A percentile compares a stretch with the other conserved stretches of the same genome.
phyloP scores from a whole-genome alignment of 2,113 vertebrate species.

The Eublepharis macularius region DNA sequence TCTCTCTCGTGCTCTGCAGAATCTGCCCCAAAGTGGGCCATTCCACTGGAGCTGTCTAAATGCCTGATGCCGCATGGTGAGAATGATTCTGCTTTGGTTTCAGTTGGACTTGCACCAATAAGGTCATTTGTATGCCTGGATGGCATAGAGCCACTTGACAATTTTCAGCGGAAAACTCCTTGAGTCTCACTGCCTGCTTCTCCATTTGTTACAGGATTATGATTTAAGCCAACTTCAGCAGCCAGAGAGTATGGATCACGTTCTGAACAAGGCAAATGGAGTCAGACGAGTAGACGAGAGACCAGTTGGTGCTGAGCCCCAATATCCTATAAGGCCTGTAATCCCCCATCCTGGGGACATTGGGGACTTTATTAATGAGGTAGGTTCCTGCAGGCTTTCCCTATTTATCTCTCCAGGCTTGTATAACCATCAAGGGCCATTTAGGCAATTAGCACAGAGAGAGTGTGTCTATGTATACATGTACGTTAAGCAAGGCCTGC shows the following conservation, averaged over 20 bases:
- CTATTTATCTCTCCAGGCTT: constrained; percentile 3
- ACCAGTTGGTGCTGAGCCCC: constrained; percentile 92
- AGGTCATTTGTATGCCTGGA: not conserved
- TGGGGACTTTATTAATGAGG: constrained; percentile 97
- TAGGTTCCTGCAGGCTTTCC: constrained; percentile 56
- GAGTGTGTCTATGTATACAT: not conserved
- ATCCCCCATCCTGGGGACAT: constrained; percentile 96
- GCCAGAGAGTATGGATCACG: constrained; percentile 93
- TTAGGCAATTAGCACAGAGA: not conserved
- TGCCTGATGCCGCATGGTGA: rapidly evolving
- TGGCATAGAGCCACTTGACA: not conserved
- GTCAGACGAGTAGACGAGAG: constrained; percentile 94
- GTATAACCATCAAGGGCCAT: constrained; percentile 3
- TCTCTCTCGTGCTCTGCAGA: no score
- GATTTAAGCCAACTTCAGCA: constrained; percentile 98
- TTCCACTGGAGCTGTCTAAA: not conserved
- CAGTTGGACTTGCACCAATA: constrained; percentile 17
- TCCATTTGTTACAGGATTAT: constrained; percentile 85
- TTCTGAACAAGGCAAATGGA: constrained; percentile 89
- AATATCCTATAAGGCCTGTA: constrained; percentile 92
- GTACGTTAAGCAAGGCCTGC: not conserved
- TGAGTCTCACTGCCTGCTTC: constrained; percentile 20
- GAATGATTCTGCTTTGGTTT: not conserved
- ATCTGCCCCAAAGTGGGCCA: no score
- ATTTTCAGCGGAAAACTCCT: constrained; percentile 9